phyloP scores from a whole-genome alignment of 2,113 vertebrate species.

The Chiloscyllium plagiosum region DNA sequence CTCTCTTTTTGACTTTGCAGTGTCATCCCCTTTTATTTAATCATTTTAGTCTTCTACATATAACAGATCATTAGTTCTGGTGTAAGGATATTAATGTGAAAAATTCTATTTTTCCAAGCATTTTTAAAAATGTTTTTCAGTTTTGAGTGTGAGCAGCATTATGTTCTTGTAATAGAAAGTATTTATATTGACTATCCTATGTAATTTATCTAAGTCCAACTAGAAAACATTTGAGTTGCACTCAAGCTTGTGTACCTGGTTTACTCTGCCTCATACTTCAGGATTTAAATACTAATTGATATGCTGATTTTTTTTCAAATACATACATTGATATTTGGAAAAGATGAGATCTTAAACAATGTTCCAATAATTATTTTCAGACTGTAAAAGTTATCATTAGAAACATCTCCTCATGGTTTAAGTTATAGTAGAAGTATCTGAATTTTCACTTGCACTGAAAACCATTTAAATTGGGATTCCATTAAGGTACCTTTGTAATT shows the following conservation, averaged over 20 bases:
- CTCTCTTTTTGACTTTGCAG: not conserved
- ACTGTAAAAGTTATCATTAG: not conserved
- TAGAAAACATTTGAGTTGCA: not conserved
- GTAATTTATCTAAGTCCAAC: not conserved
- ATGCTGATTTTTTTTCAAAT: not conserved
- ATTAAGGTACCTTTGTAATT: not conserved
- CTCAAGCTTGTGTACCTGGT: not conserved
- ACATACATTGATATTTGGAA: not conserved
- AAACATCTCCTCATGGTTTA: not conserved
- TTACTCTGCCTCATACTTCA: not conserved
- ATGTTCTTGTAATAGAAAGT: not conserved
- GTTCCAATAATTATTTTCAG: not conserved
- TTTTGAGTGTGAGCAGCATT: not conserved
- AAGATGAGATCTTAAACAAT: not conserved
- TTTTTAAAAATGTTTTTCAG: not conserved
- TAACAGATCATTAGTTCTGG: not conserved
- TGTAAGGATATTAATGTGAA: not conserved
- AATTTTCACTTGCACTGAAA: not conserved
- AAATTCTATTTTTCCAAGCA: not conserved
- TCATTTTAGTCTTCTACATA: not conserved
- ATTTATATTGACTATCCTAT: not conserved
- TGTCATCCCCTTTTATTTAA: not conserved
- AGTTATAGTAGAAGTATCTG: not conserved
- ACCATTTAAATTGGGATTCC: not conserved
- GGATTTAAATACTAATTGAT: not conserved